Evolutionary conservation across 2,888 invertebrate genomes (phyloP), one percentile per base, ranked within the genome.

Genomic region (Ceramica pisi): DNA sequence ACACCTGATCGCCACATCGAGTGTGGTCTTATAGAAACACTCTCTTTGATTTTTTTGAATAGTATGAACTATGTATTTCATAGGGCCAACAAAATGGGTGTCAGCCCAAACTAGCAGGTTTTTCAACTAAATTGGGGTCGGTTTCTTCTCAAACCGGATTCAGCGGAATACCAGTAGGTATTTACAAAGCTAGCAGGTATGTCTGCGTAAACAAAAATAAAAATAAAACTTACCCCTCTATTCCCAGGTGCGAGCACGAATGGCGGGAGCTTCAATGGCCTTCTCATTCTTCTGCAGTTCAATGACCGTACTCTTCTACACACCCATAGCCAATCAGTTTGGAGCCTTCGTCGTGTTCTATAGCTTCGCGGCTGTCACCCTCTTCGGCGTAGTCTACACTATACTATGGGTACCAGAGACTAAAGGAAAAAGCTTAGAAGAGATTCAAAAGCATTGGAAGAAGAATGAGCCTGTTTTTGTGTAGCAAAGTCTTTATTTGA

Each of bases 371-470:
- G 88, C 88, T 0, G 92, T 94, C 1, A 93, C 94, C 0, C 57
- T 94, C 0, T 86, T 90, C 10, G 93, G 95, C 0, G 91, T 92
- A 0, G 7, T 95, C 0, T 95, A 95, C 80, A 93, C 94, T 1
- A 71, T 94, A 1, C 77, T 94, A 0, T 93, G 90, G 82, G 94
- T 96, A 2, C 96, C 96, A 0, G 96, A 96, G 86, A 96, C 96
- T 0, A 96, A 93, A 70, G 96, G 95, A 2, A 94, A 94, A 82
- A 92, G 89, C 44, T 86, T 96, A 53, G 89, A 92, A 35, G 87
- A 92, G 23, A 96, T 96, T 62, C 89, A 91, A 38, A 86, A 81
- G 57, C 90, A 88, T 78, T 94, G 94, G 94, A 89, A 89, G 64
- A 88, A 88, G 71, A 83, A 81, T 44, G 88, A 88, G 50, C 92